Conservation (phyloP, 1,140 invertebrate genomes). For the Bactericera cockerelli region DNA sequence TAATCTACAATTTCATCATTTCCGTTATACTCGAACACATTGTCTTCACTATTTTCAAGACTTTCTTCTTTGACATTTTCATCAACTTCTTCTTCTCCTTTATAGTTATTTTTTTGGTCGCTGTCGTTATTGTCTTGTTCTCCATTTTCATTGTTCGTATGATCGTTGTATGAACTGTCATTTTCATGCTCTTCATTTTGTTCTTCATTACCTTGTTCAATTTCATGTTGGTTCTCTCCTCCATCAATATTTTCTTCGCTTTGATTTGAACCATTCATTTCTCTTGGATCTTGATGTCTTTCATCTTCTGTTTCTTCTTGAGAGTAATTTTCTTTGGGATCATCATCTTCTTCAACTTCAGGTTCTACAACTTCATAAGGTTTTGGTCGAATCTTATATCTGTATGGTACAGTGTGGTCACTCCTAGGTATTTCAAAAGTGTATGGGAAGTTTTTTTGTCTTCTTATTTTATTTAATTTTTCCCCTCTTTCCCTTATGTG, state of each 20-base stretch:
- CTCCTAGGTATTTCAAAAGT: neutral
- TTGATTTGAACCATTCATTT: neutral
- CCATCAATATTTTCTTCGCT: neutral
- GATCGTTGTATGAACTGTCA: neutral
- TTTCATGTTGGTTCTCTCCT: conserved; percentile 1
- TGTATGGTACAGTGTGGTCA: neutral
- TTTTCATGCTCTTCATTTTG: neutral
- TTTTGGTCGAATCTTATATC: neutral
- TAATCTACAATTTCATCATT: no score
- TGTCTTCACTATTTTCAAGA: neutral
- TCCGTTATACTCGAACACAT: neutral
- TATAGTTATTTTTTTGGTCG: no score
- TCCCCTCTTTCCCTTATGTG: neutral
- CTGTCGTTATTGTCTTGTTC: no score
- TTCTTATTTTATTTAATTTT: neutral
- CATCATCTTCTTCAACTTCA: conserved; percentile 23
- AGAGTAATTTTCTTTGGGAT: neutral
- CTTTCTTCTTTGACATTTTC: conserved; percentile 9
- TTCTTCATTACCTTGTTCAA: neutral
- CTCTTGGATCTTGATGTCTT: neutral
- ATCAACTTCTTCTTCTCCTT: conserved; percentile 1
- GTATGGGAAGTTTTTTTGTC: neutral
- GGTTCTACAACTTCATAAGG: neutral
- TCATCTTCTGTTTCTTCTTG: neutral
- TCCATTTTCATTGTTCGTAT: neutral